Base-by-base conservation (phyloP, 2,888 invertebrate species). In the Pyrrhosoma nymphula region DNA sequence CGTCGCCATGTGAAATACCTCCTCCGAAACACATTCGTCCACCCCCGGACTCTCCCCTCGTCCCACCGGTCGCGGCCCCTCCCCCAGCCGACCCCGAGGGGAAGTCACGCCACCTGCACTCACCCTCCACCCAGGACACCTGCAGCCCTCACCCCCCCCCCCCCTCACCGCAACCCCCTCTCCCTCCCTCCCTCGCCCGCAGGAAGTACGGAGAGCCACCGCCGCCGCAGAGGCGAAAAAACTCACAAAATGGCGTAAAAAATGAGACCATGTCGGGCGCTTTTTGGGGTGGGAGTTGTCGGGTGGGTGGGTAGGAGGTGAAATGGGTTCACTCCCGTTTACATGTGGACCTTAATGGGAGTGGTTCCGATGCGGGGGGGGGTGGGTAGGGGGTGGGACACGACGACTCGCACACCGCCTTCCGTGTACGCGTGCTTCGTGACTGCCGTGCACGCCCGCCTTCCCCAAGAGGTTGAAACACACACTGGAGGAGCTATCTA, bases 41-140 rank as follows among this genome's bases (percentile, higher is more conserved):
- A 4, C 47, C 8, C 47, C 8, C 4, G 47, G 47, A 8, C 89
- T 55, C 55, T 23, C 1, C 47, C 55, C 26, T 47, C 55, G 16
- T 3, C 90, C 55, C 4, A 16, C 0, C 20, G 47, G 47, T 0
- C 14, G 26, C 0, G 0, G 0, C 14, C 47, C 8, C 47, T 8
- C 47, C 47, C 18, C 23, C 88, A 2, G 3, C 18, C 88, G 39
- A 47, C 88, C 20, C 39, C 63, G 18, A 47, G 23, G 4, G 91
- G 60, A 30, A 91, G 91, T 91, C 91, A 91, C 91, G 91, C 91
- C 60, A 91, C 91, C 60, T 63, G 47, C 47, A 47, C 47, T 8
- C 47, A 47, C 47, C 47, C 2, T 8, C n/a, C n/a, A n/a, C 47
- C 2, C 47, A 47, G 8, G 2, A 2, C 47, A 47, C 47, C 2